phyloP scores from a whole-genome alignment of 1,140 invertebrate species.

The Dinoponera quadriceps region DNA sequence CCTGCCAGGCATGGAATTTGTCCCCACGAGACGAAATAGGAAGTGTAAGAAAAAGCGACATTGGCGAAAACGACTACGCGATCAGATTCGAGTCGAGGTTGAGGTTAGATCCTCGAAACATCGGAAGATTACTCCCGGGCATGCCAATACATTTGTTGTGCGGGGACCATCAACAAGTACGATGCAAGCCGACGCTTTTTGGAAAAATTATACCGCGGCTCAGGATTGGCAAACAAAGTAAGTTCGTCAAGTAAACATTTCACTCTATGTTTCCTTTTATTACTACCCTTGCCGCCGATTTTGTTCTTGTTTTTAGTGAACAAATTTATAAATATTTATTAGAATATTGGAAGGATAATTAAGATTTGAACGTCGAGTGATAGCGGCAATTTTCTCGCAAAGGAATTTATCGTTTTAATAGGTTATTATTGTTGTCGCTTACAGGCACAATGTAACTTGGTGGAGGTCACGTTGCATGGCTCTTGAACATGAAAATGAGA shows the following conservation, averaged over 20 bases:
- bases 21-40: conserved; percentile 68
- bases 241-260: not conserved
- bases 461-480: conserved; percentile 89
- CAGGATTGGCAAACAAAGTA: conserved; percentile 83
- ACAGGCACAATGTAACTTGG: conserved; percentile 86
- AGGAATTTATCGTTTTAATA: conserved; percentile 8
- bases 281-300: not conserved
- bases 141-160: conserved; percentile 25
- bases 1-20: conserved; percentile 74
- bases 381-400: not conserved
- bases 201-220: conserved; percentile 82
- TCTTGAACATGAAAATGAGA: conserved; percentile 88
- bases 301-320: not conserved
- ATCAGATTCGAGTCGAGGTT: conserved; percentile 61
- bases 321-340: not conserved
- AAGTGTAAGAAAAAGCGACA: conserved; percentile 71
- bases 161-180: conserved; percentile 48
- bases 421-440: conserved; percentile 38
- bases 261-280: not conserved
- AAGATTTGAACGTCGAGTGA: not conserved
- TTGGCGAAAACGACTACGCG: conserved; percentile 67
- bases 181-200: conserved; percentile 81
- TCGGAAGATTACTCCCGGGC: conserved; percentile 40
- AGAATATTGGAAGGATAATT: not conserved
- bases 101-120: conserved; percentile 78